A percentile compares a stretch with the other conserved stretches of the same genome.
These are phyloP conservation scores for Trichogramma evanescens DNA, from an alignment of 2,888 invertebrate species.

Conservation along the genomic window DNA sequence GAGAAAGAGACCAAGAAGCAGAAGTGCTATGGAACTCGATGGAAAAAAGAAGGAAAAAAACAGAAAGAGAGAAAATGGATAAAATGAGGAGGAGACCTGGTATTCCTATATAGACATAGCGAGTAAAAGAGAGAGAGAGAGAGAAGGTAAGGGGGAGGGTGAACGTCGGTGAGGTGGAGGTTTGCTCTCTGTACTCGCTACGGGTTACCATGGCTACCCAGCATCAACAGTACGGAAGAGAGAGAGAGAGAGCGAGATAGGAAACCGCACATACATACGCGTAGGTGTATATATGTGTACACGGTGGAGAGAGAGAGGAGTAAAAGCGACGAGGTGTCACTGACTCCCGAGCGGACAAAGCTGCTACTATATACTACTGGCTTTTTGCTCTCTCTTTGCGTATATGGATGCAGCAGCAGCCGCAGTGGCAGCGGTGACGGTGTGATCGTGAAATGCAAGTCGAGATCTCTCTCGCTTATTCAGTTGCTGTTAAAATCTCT, in stretches of 20 bases:
- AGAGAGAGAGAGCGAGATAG: slow-evolving; percentile 11
- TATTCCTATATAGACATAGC: too few species aligned
- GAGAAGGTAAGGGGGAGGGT: slow-evolving; percentile 11
- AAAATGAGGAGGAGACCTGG: too few species aligned
- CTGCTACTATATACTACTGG: slow-evolving; percentile 17
- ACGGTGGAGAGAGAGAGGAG: too few species aligned
- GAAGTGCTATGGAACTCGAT: background rate
- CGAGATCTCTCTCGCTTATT: background rate
- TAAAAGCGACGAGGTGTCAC: slow-evolving; percentile 41
- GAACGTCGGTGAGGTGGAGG: slow-evolving; percentile 20
- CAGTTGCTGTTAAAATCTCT: too few species aligned
- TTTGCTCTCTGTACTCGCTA: slow-evolving; percentile 20
- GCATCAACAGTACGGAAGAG: slow-evolving; percentile 22
- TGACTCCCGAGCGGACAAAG: slow-evolving; percentile 42
- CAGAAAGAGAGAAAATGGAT: too few species aligned
- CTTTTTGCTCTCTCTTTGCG: slow-evolving; percentile 12
- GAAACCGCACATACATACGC: background rate
- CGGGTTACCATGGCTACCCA: slow-evolving; percentile 45
- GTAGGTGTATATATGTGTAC: too few species aligned
- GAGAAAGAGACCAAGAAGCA: slow-evolving; percentile 14
- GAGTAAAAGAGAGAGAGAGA: background rate
- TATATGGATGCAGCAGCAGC: slow-evolving; percentile 5
- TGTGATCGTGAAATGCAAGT: background rate
- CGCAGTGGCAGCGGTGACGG: too few species aligned
- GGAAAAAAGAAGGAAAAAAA: too few species aligned